phyloP scores from a whole-genome alignment of 2,113 vertebrate genomes.

The Poicephalus gulielmi region DNA sequence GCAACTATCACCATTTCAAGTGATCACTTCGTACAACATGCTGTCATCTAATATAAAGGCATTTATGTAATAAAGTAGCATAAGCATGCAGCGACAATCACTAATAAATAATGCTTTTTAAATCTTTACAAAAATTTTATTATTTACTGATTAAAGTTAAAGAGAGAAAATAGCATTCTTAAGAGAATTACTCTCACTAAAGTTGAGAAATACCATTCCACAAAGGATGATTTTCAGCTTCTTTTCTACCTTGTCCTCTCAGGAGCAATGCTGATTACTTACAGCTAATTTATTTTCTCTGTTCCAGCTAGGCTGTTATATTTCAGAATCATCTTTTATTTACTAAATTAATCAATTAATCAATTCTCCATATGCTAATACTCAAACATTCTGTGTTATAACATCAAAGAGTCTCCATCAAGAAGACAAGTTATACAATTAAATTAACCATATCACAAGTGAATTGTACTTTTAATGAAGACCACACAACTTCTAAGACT shows the following conservation, averaged over 20 bases:
- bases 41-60: background rate
- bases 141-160: background rate
- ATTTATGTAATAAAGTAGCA: background rate
- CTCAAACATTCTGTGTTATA: conserved; percentile 50
- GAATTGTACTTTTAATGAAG: conserved; percentile 61
- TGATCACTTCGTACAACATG: background rate
- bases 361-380: conserved; percentile 58
- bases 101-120: background rate
- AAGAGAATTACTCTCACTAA: background rate
- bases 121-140: background rate
- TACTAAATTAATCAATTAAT: conserved; percentile 69
- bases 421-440: conserved; percentile 30
- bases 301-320: background rate
- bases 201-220: background rate
- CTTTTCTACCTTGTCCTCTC: background rate
- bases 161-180: background rate
- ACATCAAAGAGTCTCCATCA: conserved; percentile 58
- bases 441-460: conserved; percentile 49
- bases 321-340: conserved; percentile 45
- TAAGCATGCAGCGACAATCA: background rate
- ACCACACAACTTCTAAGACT: conserved; percentile 42
- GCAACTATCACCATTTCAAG: background rate
- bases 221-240: background rate
- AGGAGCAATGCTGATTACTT: background rate
- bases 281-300: background rate